phyloP scores from a whole-genome alignment of 37 sponge, comb jelly and placozoan species.

The Chondrosia reniformis region DNA sequence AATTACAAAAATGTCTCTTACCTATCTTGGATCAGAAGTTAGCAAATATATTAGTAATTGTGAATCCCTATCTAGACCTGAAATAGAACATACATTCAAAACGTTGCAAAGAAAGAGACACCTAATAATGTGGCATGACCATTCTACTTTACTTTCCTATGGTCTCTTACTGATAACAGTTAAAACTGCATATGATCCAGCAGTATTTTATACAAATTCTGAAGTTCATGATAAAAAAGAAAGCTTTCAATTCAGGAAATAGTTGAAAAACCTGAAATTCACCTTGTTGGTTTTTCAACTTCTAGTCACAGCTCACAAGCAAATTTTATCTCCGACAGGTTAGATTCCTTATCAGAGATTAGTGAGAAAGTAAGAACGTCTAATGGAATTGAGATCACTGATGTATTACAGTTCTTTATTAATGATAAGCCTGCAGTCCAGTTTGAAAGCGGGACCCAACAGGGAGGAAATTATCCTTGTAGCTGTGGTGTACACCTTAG shows the following conservation, averaged over 20 bases:
- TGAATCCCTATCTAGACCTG: no score
- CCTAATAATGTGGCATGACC: background rate
- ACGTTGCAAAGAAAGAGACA: background rate
- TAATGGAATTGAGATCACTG: slow-evolving; percentile 14
- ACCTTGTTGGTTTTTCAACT: slow-evolving; percentile 15
- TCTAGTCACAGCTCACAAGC: slow-evolving; percentile 30
- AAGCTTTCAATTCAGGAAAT: background rate
- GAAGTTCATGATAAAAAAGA: background rate
- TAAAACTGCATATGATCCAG: slow-evolving; percentile 11
- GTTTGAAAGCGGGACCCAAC: slow-evolving; percentile 40
- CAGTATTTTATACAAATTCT: no score
- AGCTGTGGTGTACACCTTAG: slow-evolving; percentile 15
- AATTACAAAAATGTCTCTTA: no score
- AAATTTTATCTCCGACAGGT: slow-evolving; percentile 27
- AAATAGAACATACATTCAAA: no score
- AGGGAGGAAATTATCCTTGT: slow-evolving; percentile 35
- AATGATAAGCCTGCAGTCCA: slow-evolving; percentile 33
- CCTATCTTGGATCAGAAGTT: no score
- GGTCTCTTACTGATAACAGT: slow-evolving; percentile 16
- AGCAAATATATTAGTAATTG: no score
- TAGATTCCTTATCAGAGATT: slow-evolving; percentile 6
- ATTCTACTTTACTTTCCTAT: background rate
- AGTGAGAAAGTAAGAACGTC: background rate
- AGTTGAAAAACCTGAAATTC: slow-evolving; percentile 16
- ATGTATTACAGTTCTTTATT: slow-evolving; percentile 22